Evolutionary conservation across 2,888 invertebrate species (phyloP), one percentile per base, ranked within the genome.

Genomic region (Drosophila rubida): DNA sequence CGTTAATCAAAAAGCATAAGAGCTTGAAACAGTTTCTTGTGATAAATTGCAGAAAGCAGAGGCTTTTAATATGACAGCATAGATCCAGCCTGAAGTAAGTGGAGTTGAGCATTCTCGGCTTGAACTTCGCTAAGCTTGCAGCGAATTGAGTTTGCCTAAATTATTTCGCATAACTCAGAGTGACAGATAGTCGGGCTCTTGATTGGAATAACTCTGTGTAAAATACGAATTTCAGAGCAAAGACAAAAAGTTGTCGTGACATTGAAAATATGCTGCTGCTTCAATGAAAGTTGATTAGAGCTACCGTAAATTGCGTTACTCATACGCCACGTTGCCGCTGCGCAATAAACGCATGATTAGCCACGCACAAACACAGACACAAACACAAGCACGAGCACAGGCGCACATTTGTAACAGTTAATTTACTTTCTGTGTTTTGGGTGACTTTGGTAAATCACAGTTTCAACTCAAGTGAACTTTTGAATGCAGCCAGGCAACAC

Each of bases 351-450:
- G 62, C 69, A 54, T 64, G 69, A 72, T 72, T 64, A 64, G 48
- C 57, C 64, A 45, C 55, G 45, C 53, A 51, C 49, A 58, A 30
- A 57, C 32, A 65, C 51, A 51, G 37, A 27, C n/a, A 57, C 32
- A 44, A 32, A 32, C n/a, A 32, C 11, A 27, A 27, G 3, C 27
- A 27, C 27, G 9, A 27, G 9, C 16, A n/a, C 37, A 48, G 37
- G 30, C 54, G 39, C 44, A 71, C 59, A 78, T 75, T 75, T 79
- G 74, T 79, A 77, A 75, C 80, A 82, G 80, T 80, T 87, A 85
- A 87, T 78, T 87, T 87, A 69, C 61, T 84, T 80, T 80, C 65
- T 55, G 57, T 78, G 75, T 78, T 80, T 75, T 61, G 62, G 71
- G 57, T 76, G 87, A 80, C 74, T 83, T 79, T 75, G 79, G 69